These are phyloP conservation scores for Rotaria sp. DNA, from an alignment of 2,888 invertebrate genomes.

Conservation along the genomic window DNA sequence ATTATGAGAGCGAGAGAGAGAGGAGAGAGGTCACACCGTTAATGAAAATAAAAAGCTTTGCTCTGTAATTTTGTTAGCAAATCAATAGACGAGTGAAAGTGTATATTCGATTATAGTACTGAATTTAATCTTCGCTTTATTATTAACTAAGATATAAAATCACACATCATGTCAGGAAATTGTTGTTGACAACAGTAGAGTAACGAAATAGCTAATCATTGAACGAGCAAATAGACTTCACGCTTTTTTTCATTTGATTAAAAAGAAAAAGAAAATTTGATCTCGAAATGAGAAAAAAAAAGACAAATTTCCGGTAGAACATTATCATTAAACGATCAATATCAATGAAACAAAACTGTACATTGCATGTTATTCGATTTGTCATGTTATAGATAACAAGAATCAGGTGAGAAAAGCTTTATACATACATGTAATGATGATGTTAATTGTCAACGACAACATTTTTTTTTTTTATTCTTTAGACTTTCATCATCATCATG, in stretches of 20 bases:
- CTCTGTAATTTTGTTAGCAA: not conserved
- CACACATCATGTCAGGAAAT: slow-evolving; percentile 20
- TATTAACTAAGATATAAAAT: slow-evolving; percentile 12
- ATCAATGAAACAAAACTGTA: not conserved
- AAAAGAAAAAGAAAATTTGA: not conserved
- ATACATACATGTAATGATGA: slow-evolving; percentile 2
- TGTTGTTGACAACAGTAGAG: not conserved
- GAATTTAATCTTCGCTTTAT: slow-evolving; percentile 8
- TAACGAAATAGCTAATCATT: slow-evolving; percentile 18
- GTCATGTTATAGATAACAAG: slow-evolving; percentile 4
- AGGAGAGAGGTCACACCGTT: not conserved
- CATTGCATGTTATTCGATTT: slow-evolving; percentile 3
- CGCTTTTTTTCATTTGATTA: slow-evolving; percentile 21
- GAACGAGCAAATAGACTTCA: not conserved
- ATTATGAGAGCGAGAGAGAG: not conserved
- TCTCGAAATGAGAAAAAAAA: not conserved
- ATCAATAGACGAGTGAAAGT: not conserved
- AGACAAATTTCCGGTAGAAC: not conserved
- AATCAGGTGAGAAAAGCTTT: slow-evolving; percentile 30
- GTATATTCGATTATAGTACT: not conserved
- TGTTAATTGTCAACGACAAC: not conserved
- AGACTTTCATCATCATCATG: slow-evolving; percentile 10
- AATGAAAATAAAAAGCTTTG: not conserved
- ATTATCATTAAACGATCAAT: slow-evolving; percentile 10
- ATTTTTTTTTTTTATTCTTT: not conserved